Conservation (phyloP, 2,888 invertebrate genomes). For the Schizaphis graminum region DNA sequence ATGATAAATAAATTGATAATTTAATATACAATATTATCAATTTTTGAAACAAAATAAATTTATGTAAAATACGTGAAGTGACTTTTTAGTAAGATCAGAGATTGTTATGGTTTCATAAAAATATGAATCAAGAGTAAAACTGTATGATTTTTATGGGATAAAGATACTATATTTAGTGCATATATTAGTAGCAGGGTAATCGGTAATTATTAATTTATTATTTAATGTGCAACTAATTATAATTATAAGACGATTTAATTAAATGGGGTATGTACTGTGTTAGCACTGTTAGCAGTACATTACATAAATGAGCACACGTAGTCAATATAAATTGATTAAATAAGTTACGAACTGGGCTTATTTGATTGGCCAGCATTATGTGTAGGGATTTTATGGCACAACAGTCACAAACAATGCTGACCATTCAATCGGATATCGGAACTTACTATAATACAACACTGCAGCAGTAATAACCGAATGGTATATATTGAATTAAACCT, state of each 20-base stretch:
- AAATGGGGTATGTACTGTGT: not conserved
- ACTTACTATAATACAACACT: not conserved
- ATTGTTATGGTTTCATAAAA: not conserved
- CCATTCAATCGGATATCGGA: slow-evolving; percentile 15
- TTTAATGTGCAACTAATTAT: not conserved
- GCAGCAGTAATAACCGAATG: not conserved
- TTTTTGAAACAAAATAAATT: not conserved
- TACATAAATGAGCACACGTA: not conserved
- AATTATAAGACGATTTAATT: not conserved
- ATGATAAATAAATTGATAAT: not conserved
- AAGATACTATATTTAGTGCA: not conserved
- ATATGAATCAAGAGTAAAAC: not conserved
- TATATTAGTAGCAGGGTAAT: not conserved
- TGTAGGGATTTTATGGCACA: slow-evolving; percentile 28
- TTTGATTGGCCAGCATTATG: slow-evolving; percentile 19
- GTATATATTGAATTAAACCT: slow-evolving; percentile 18
- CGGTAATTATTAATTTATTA: not conserved
- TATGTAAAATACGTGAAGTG: not conserved
- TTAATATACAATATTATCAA: not conserved
- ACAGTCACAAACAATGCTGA: slow-evolving; percentile 36
- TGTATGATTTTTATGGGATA: not conserved
- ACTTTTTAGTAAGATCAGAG: not conserved
- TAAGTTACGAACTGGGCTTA: slow-evolving; percentile 11
- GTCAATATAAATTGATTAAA: slow-evolving; percentile 31
- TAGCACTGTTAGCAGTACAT: not conserved